Base-by-base conservation (phyloP, 2,888 invertebrate genomes). In the Incurvaria masculella region DNA sequence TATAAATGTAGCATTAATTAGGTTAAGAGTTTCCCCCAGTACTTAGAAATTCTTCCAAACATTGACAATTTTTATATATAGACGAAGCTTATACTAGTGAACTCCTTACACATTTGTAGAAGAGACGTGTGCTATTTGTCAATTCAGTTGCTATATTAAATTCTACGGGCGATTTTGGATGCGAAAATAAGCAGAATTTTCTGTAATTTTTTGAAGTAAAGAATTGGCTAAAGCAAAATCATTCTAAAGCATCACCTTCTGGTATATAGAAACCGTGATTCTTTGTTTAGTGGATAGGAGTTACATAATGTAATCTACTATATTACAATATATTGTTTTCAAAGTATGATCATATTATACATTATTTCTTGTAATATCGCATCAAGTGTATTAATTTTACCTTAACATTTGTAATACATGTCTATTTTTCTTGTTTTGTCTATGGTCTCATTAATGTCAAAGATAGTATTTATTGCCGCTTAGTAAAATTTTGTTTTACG, bases 361-460 rank as follows among this genome's bases (percentile, higher is more conserved):
- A 14, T 33, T 33, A 14, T 33, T 33, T 33, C 33, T 33, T 33
- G 33, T 33, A 33, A 33, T 33, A 8, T 14, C 8, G 11, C 33
- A 33, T 14, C 8, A 14, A 14, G 8, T 14, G 33, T 4, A 33
- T 14, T 33, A 33, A 11, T 33, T 33, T 33, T 33, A 14, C 14
- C 23, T 6, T 23, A 23, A 6, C 14, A 14, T 14, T 33, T 14
- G 33, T 33, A 14, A 33, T 33, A n/a, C 33, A 14, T 8, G 8
- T 33, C 33, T 33, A 33, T 33, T 33, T 33, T 33, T 33, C 57
- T 62, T 59, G 60, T 56, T 61, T 62, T 62, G 56, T 69, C 69
- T 72, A 33, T 75, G 76, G 76, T 76, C 76, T 76, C 76, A 76
- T 55, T 62, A 64, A 69, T 71, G 70, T 72, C 74, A 74, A 75